Percentiles rank a stretch among this genome's conserved stretches.
phyloP scores from a whole-genome alignment of 2,797 vertebrate species.

The Anabacerthia variegaticeps region DNA sequence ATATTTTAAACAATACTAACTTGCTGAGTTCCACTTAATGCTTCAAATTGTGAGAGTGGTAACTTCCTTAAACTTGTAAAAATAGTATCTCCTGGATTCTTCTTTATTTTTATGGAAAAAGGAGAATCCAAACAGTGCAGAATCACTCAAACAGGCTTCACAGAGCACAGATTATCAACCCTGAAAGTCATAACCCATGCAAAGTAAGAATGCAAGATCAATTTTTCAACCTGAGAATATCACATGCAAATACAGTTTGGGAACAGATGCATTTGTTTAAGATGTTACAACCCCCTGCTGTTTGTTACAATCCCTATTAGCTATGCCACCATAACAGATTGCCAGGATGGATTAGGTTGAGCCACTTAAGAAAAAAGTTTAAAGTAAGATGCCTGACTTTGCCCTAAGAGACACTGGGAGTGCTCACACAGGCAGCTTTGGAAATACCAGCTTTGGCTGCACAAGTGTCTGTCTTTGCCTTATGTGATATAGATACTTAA shows the following conservation, averaged over 20 bases:
- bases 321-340: background rate
- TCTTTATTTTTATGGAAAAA: background rate
- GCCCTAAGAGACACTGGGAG: background rate
- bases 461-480: background rate
- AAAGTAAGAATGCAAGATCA: background rate
- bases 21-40: background rate
- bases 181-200: fast-evolving
- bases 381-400: background rate
- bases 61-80: background rate
- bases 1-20: background rate
- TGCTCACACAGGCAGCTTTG: background rate
- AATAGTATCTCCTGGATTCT: background rate
- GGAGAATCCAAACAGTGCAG: background rate
- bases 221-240: background rate
- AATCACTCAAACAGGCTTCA: background rate
- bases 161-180: background rate
- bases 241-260: background rate
- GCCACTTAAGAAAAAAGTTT: slow-evolving; percentile 1
- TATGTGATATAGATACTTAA: background rate
- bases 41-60: fast-evolving
- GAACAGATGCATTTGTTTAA: slow-evolving; percentile 34
- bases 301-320: slow-evolving; percentile 23
- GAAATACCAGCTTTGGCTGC: background rate
- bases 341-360: slow-evolving; percentile 28
- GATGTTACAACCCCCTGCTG: slow-evolving; percentile 1